Evolutionary conservation across 2,888 invertebrate species (phyloP), one percentile per base, ranked within the genome.

Genomic region (Drosophila bunnanda): DNA sequence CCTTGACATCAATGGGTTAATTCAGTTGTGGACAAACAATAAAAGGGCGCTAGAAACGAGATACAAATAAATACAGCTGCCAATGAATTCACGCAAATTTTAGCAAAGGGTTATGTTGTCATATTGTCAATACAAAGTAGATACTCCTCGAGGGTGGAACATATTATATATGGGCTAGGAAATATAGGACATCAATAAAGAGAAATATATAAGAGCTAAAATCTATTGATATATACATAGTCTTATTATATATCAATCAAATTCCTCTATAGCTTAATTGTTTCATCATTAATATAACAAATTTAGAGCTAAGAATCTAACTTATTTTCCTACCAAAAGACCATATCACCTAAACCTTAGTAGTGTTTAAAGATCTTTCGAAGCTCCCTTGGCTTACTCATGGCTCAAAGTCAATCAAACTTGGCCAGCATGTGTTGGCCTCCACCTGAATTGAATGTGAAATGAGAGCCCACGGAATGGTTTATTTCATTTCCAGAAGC

Each of bases 31-130:
- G 38, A 48, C 72, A 72, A 74, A 64, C 71, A 58, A 68, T 80
- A 66, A 53, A 72, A 69, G 78, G 77, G 77, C 57, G 50, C 57
- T 53, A 17, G 7, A 28, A 34, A 52, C 66, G 71, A 70, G 8
- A 43, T 38, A 54, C 66, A 76, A 72, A 77, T 71, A 76, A 72
- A 77, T 71, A 64, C 86, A 82, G 82, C 83, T 82, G 82, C 30
- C 52, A 17, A 12, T 58, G 30, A 28, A 59, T 59, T 70, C 20
- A 59, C 53, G 56, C 36, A 44, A 53, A 70, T 44, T 43, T 39
- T 17, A 41, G 30, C 15, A 59, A 36, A 36, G 20, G 36, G 20
- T 32, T 22, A 25, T 12, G 15, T 28, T 46, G 50, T 50, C 20
- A 50, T 20, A 32, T 10, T 32, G 50, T 50, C 20, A 32, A 50